A percentile compares a stretch with the other conserved stretches of the same genome.
Conservation (phyloP, 2,797 vertebrate genomes). For the Poecilia gillii region DNA sequence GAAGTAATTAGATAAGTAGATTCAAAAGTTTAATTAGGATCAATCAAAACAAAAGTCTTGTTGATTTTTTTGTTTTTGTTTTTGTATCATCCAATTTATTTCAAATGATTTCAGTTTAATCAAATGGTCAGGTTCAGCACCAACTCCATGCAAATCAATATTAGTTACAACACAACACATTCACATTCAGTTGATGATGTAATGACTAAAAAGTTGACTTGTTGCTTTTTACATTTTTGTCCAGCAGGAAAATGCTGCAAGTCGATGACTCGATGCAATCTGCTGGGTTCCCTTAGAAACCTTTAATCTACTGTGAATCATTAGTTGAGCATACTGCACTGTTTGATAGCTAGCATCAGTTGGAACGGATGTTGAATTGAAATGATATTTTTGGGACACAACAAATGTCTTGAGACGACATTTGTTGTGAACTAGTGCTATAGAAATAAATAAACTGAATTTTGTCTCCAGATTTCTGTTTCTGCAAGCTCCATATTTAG, state of each 20-base stretch:
- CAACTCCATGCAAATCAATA: not conserved
- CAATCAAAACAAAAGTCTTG: not conserved
- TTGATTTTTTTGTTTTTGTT: not conserved
- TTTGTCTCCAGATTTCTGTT: not conserved
- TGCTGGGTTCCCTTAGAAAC: no score
- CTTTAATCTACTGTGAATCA: no score
- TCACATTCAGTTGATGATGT: not conserved
- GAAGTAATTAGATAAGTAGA: not conserved
- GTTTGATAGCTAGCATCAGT: no score
- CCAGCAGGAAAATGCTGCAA: no score
- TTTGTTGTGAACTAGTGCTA: no score
- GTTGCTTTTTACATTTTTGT: not conserved
- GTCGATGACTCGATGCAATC: no score
- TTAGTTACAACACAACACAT: not conserved
- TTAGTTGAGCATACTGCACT: no score
- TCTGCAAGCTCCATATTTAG: not conserved
- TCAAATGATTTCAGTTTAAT: not conserved
- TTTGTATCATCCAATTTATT: not conserved
- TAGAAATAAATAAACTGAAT: no score
- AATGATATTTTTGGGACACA: no score
- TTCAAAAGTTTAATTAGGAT: not conserved
- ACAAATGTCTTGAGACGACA: no score
- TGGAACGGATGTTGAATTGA: no score
- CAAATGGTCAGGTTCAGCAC: not conserved
- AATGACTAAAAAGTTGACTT: not conserved